Evolutionary conservation across 2,113 vertebrate species (phyloP), one percentile per base, ranked within the genome.

Genomic region (Percina caprodes): DNA sequence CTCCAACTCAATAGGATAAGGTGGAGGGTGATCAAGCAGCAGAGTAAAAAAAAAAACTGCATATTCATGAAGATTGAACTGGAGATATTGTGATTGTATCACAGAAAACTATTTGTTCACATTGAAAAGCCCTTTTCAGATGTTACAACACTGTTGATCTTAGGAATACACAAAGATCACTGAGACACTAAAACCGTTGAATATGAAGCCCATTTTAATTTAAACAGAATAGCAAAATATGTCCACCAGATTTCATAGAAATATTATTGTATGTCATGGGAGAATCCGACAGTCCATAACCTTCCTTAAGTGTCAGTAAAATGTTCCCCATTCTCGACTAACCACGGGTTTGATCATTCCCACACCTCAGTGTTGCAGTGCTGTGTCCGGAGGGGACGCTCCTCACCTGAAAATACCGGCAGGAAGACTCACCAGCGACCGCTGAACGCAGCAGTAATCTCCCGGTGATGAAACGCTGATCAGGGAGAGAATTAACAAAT

Each of bases 351-450:
- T 0, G 35, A 16, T 35, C 26, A 7, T 52, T 3, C 26, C 58
- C 51, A 49, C 55, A 26, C 51, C 82, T 72, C 26, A 11, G 30
- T 52, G 68, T 26, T 68, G 82, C 77, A 69, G 78, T 23, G 42
- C 49, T 15, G 68, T n/a, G 48, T 59, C 75, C 69, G 62, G 6
- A 49, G 33, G 21, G 23, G 33, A 81, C 42, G 35, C 74, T 12
- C 48, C 77, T 77, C 35, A 19, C 48, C 2, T 16, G 60, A 63
- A 69, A 65, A 82, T 46, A 84, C 54, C 24, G 62, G 49, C 58
- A 26, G 46, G 1, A 11, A n/a, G 35, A 92, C 92, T 92, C 83
- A 92, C 91, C 92, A 49, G 56, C 51, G 24, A 9, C 73, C 4
- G 69, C 65, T 61, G 49, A 59, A 51, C 4, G 73, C 69, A 46